Percentiles rank a stretch among this genome's conserved stretches.
These are phyloP conservation scores for Eurytoma adleriae DNA, from an alignment of 2,888 invertebrate genomes.

Conservation along the genomic window DNA sequence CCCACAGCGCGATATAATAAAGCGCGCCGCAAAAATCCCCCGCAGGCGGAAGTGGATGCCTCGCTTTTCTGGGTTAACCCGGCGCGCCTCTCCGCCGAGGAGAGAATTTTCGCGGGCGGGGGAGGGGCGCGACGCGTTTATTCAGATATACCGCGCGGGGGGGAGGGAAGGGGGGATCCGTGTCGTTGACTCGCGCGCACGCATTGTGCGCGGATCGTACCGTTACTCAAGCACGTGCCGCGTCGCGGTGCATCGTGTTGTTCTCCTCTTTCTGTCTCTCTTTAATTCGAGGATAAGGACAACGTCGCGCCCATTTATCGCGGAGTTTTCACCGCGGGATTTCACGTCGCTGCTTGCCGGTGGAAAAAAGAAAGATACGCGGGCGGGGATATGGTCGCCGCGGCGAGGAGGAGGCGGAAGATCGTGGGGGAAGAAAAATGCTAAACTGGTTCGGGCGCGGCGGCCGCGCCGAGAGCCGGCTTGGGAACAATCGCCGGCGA, in stretches of 20 bases:
- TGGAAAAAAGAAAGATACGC: too few species aligned
- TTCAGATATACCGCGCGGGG: not conserved
- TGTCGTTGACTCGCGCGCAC: not conserved
- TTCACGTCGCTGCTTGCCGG: not conserved
- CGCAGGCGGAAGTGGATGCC: slow-evolving; percentile 20
- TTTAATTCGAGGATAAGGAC: too few species aligned
- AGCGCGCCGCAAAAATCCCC: not conserved
- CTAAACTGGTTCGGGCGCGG: slow-evolving; percentile 31
- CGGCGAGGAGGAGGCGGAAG: not conserved
- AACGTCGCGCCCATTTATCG: too few species aligned
- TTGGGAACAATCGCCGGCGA: slow-evolving; percentile 28
- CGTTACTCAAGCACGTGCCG: not conserved
- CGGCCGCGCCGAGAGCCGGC: not conserved
- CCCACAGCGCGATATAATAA: not conserved
- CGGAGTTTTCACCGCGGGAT: not conserved
- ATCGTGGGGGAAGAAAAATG: slow-evolving; percentile 2
- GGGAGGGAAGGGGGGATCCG: not conserved
- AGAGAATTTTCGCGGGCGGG: not conserved
- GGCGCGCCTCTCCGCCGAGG: slow-evolving; percentile 3
- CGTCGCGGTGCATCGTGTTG: too few species aligned
- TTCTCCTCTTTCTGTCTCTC: too few species aligned
- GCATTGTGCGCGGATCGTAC: slow-evolving; percentile 5
- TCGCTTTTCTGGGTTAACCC: slow-evolving; percentile 30
- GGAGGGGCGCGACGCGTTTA: too few species aligned
- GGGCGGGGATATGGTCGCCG: not conserved